phyloP scores from a whole-genome alignment of 1,140 invertebrate species.

The Vanessa tameamea region DNA sequence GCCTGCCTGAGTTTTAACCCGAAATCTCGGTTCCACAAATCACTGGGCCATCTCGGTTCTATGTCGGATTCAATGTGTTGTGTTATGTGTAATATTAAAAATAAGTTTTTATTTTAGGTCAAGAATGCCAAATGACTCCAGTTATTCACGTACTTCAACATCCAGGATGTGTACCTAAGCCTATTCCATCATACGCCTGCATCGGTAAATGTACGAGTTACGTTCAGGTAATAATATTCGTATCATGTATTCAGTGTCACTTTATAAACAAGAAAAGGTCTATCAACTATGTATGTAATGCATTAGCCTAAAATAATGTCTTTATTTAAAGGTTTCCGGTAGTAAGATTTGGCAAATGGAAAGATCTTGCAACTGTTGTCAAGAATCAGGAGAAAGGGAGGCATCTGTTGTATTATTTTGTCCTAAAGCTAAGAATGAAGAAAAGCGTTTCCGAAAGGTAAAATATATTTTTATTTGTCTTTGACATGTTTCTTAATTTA shows the following conservation, averaged over 20 bases:
- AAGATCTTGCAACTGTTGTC: slow-evolving; percentile 95
- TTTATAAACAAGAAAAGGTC: no score
- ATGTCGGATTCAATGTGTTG: no score
- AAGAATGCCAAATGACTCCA: slow-evolving; percentile 94
- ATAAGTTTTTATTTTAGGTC: slow-evolving; percentile 71
- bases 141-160: slow-evolving; percentile 96
- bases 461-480: background rate
- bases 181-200: slow-evolving; percentile 96
- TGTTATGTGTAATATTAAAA: no score
- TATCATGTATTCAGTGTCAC: no score
- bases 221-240: slow-evolving; percentile 86
- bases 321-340: slow-evolving; percentile 88
- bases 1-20: no score
- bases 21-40: no score
- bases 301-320: background rate
- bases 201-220: slow-evolving; percentile 95
- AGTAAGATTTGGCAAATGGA: slow-evolving; percentile 98
- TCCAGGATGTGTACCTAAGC: slow-evolving; percentile 94
- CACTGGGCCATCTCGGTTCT: no score
- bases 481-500: background rate
- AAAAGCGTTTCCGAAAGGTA: slow-evolving; percentile 93
- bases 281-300: no score
- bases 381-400: slow-evolving; percentile 95
- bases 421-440: slow-evolving; percentile 92
- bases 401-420: slow-evolving; percentile 93